Conservation (phyloP, 2,113 vertebrate genomes). For the Onychostruthus taczanowskii region DNA sequence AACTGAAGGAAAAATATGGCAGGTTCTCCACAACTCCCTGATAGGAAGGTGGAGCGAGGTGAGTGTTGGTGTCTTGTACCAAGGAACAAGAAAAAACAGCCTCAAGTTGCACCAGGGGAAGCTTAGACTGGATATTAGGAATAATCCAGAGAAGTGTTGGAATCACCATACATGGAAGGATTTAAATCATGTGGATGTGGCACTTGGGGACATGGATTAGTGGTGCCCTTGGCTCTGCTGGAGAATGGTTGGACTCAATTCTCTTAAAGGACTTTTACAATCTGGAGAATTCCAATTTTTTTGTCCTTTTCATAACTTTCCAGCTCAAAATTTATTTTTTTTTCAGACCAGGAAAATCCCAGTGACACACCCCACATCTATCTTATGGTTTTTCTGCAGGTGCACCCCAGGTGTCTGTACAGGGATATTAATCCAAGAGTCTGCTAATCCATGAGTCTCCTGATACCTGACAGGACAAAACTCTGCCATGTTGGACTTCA, state of each 20-base stretch:
- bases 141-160: neutral
- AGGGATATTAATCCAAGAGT: neutral
- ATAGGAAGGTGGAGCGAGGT: neutral
- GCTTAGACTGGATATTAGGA: neutral
- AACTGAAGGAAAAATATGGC: neutral
- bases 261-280: neutral
- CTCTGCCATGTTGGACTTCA: neutral
- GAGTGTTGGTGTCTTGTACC: rapidly evolving
- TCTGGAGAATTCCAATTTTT: neutral
- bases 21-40: neutral
- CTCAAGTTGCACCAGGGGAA: neutral
- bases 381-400: neutral
- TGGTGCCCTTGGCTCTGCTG: neutral
- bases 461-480: neutral
- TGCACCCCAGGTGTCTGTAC: neutral
- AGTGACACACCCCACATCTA: neutral
- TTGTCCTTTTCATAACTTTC: neutral
- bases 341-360: neutral
- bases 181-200: neutral
- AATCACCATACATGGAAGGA: neutral
- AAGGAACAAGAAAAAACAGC: neutral
- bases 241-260: neutral
- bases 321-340: neutral
- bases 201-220: neutral
- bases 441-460: neutral